phyloP scores from a whole-genome alignment of 53 echinoderm and acorn worm genomes.

The Astropecten irregularis region DNA sequence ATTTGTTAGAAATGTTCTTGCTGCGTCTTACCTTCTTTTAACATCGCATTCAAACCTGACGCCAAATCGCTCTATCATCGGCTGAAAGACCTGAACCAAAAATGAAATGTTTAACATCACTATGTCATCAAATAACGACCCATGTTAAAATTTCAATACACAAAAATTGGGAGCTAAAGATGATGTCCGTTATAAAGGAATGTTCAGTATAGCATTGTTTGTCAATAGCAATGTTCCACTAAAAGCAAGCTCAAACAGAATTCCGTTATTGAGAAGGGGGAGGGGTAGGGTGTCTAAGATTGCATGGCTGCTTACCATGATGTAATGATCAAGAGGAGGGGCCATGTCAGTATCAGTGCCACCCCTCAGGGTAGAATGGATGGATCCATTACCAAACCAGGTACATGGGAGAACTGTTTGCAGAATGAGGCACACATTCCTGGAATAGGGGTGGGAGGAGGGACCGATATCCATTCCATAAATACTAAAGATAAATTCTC shows the following conservation, averaged over 20 bases:
- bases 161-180: too few relatives aligned
- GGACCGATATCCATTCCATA: background rate
- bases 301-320: slow-evolving; percentile 50
- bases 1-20: too few relatives aligned
- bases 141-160: too few relatives aligned
- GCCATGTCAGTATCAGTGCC: slow-evolving; percentile 61
- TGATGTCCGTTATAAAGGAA: too few relatives aligned
- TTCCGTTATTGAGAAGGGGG: too few relatives aligned
- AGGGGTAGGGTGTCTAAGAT: too few relatives aligned
- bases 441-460: background rate
- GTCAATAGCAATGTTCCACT: too few relatives aligned
- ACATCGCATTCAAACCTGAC: slow-evolving; percentile 78
- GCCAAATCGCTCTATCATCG: slow-evolving; percentile 76
- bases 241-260: too few relatives aligned
- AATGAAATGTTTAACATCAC: too few relatives aligned
- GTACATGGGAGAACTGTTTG: slow-evolving; percentile 39
- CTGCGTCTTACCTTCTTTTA: slow-evolving; percentile 69
- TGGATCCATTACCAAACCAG: slow-evolving; percentile 21
- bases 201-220: too few relatives aligned
- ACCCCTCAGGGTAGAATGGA: slow-evolving; percentile 25
- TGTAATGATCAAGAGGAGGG: slow-evolving; percentile 50
- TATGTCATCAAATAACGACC: too few relatives aligned
- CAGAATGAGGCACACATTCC: slow-evolving; percentile 49
- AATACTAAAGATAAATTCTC: background rate
- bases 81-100: slow-evolving; percentile 94